phyloP scores from a whole-genome alignment of 2,797 vertebrate species.

The Heliangelus exortis region DNA sequence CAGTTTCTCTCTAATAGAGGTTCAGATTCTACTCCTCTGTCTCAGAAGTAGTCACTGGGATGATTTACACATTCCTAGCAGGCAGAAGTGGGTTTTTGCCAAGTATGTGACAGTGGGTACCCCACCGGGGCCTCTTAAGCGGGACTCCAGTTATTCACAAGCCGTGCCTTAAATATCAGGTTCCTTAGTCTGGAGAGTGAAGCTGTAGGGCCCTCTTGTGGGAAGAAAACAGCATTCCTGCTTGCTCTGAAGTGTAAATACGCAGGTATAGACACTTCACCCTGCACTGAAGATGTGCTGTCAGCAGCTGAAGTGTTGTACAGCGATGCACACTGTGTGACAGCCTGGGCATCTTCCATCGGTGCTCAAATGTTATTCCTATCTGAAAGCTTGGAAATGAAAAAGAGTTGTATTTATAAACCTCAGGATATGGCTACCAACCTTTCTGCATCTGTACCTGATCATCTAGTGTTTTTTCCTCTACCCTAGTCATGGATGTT shows the following conservation, averaged over 20 bases:
- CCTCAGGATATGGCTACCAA: neutral
- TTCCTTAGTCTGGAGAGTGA: neutral
- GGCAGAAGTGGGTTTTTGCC: neutral
- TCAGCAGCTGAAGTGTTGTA: fast-evolving
- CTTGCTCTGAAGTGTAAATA: fast-evolving
- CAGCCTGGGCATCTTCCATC: fast-evolving
- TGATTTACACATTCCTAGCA: neutral
- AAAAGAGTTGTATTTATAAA: neutral
- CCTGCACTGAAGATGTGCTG: fast-evolving
- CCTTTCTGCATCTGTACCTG: neutral
- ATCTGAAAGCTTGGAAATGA: neutral
- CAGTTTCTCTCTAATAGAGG: neutral
- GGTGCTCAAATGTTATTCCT: neutral
- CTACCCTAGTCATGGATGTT: neutral
- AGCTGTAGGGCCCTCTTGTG: conserved; percentile 54
- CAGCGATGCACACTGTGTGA: fast-evolving
- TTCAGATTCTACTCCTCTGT: neutral
- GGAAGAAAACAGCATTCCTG: neutral
- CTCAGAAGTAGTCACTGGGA: neutral
- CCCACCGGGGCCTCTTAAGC: neutral
- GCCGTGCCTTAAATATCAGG: fast-evolving
- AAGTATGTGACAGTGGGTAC: no score
- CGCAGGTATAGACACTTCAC: fast-evolving
- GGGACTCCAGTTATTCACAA: neutral
- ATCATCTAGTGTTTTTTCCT: neutral